These are phyloP conservation scores for Deilephila elpenor DNA, from an alignment of 2,888 invertebrate species.

Conservation along the genomic window DNA sequence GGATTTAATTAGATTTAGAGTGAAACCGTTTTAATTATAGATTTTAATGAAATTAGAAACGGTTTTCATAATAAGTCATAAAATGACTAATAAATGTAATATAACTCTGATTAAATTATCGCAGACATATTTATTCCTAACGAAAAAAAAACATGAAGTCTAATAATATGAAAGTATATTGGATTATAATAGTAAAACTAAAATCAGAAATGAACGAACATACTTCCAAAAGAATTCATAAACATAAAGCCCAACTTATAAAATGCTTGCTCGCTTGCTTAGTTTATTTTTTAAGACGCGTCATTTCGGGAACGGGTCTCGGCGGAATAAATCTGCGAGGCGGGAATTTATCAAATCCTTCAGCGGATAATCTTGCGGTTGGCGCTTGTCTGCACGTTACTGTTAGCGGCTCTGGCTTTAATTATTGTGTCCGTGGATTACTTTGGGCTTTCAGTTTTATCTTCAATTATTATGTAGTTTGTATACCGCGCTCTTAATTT, in stretches of 20 bases:
- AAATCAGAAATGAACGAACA: too few species aligned
- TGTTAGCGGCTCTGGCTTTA: constrained; percentile 20
- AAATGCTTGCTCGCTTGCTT: neutral
- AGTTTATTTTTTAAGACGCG: constrained; percentile 16
- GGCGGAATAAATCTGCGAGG: constrained; percentile 25
- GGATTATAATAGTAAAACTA: too few species aligned
- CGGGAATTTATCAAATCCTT: constrained; percentile 28
- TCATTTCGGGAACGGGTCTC: constrained; percentile 25
- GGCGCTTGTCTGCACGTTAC: constrained; percentile 20
- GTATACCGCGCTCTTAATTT: too few species aligned
- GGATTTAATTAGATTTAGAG: too few species aligned
- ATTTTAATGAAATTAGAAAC: too few species aligned
- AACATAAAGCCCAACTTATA: neutral
- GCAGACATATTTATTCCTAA: too few species aligned
- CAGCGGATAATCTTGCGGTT: constrained; percentile 29
- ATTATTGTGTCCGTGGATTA: constrained; percentile 18
- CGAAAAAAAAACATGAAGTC: too few species aligned
- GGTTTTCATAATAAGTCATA: too few species aligned
- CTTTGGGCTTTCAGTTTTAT: constrained; percentile 16
- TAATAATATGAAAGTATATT: too few species aligned
- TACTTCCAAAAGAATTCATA: neutral
- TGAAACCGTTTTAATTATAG: too few species aligned
- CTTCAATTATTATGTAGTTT: neutral
- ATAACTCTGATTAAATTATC: too few species aligned
- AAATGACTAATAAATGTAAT: too few species aligned